Evolutionary conservation across 2,113 vertebrate species (phyloP).

Genomic region (Pedetes capensis): DNA sequence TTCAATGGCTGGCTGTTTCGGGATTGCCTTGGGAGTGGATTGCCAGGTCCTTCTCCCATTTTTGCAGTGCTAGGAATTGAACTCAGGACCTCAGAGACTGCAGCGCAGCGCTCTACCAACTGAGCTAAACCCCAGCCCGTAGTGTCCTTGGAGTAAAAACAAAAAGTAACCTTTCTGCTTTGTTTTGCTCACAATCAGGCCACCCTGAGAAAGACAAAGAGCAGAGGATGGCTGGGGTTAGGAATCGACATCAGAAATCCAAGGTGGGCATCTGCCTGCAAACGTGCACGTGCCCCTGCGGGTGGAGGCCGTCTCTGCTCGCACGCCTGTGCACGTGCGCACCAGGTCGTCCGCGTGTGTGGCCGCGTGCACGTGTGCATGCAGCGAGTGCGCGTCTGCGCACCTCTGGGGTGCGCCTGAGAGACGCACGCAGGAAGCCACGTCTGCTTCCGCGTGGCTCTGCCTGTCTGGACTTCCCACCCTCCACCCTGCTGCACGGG

Average conservation of each 20-base stretch:
- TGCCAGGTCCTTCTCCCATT: too few species aligned
- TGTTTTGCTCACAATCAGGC: neutral
- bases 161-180: neutral
- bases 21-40: too few species aligned
- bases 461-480: neutral
- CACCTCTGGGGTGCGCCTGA: too few species aligned
- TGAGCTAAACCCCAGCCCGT: too few species aligned
- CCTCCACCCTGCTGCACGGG: neutral
- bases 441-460: rapidly evolving
- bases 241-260: neutral
- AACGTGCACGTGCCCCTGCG: neutral
- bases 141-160: neutral
- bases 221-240: neutral
- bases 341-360: neutral
- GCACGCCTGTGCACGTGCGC: neutral
- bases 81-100: too few species aligned
- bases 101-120: too few species aligned
- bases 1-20: too few species aligned
- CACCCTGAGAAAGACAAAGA: neutral
- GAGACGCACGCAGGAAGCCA: rapidly evolving
- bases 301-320: neutral
- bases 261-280: rapidly evolving
- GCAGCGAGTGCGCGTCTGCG: too few species aligned
- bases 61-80: too few species aligned
- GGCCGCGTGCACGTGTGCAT: too few species aligned